Evolutionary conservation across 1,140 invertebrate genomes (phyloP).

Genomic region (Arctopsyche grandis): DNA sequence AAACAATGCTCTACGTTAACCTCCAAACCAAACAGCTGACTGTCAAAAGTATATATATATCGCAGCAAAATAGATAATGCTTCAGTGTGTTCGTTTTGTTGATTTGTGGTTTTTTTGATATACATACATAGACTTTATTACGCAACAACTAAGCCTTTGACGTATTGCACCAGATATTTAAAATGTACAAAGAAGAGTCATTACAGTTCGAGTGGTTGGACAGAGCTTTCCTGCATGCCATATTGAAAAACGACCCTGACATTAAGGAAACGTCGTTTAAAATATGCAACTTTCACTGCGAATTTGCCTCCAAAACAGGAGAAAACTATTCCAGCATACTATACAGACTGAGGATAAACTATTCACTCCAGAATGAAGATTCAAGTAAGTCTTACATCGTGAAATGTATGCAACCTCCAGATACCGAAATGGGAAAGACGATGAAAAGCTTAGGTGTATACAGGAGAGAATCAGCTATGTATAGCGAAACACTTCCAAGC

Average conservation of each 20-base stretch:
- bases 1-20: no score
- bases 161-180: no score
- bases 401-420: conserved; percentile 43
- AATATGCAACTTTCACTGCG: conserved; percentile 25
- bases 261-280: neutral
- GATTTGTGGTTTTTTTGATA: no score
- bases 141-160: no score
- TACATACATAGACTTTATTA: no score
- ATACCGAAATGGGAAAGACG: conserved; percentile 35
- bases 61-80: no score
- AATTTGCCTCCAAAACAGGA: conserved; percentile 40
- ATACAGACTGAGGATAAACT: conserved; percentile 34
- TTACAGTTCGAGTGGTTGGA: conserved; percentile 38
- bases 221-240: conserved; percentile 33
- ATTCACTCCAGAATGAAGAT: neutral
- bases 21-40: no score
- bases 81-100: no score
- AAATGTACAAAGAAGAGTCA: neutral
- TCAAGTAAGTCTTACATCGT: conserved; percentile 45
- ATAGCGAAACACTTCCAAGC: conserved; percentile 39
- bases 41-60: no score
- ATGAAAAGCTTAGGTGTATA: conserved; percentile 43
- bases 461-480: conserved; percentile 46
- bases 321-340: conserved; percentile 50
- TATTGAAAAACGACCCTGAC: conserved; percentile 33